Evolutionary conservation across 2,113 vertebrate genomes (phyloP).

Genomic region (Rhea americana): DNA sequence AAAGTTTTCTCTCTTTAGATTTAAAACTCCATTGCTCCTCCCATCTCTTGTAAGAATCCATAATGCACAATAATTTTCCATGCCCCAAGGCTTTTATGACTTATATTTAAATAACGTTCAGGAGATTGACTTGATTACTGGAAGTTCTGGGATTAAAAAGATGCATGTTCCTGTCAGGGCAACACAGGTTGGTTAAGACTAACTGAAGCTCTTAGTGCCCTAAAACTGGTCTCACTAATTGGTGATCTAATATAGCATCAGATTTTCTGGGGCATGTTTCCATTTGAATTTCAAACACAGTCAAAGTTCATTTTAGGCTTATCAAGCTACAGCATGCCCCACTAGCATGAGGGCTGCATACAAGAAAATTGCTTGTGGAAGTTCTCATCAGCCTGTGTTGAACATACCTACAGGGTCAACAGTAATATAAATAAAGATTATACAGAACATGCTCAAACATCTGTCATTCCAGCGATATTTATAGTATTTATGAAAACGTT

Average conservation of each 20-base stretch:
- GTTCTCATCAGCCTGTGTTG: neutral
- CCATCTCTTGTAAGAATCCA: neutral
- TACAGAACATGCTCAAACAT: neutral
- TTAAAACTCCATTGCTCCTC: neutral
- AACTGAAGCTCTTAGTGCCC: neutral
- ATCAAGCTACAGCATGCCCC: neutral
- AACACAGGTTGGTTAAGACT: neutral
- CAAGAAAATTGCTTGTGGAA: slow-evolving; percentile 9
- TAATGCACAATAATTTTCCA: neutral
- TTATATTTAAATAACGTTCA: slow-evolving; percentile 31
- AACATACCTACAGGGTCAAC: neutral
- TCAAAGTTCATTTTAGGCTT: slow-evolving; percentile 20
- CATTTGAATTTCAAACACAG: neutral
- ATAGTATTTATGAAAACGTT: neutral
- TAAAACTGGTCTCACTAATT: neutral
- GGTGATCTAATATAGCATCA: neutral
- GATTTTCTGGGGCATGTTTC: slow-evolving; percentile 7
- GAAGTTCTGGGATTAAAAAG: slow-evolving; percentile 9
- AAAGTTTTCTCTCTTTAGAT: neutral
- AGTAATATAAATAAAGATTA: neutral
- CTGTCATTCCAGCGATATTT: neutral
- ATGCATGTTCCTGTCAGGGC: neutral
- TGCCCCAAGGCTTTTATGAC: slow-evolving; percentile 5
- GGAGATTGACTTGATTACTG: neutral
- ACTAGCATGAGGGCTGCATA: neutral